Evolutionary conservation across 2,113 vertebrate genomes (phyloP).

Genomic region (Helogale parvula): DNA sequence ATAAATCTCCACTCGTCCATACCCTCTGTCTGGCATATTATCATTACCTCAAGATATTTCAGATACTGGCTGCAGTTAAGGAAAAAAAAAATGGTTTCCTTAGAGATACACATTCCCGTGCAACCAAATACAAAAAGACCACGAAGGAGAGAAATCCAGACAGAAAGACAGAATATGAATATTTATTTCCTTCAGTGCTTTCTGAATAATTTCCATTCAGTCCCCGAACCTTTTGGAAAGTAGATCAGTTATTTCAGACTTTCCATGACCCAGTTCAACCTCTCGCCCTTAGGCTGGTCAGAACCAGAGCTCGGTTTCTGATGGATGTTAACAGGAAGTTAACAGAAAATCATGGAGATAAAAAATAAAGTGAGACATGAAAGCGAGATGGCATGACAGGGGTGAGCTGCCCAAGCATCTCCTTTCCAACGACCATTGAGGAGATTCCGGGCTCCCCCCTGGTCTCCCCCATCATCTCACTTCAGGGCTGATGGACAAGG

Average conservation of each 20-base stretch:
- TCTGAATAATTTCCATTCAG: constrained; percentile 61
- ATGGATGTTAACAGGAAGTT: constrained; percentile 16
- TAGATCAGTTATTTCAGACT: constrained; percentile 29
- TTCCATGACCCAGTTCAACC: constrained; percentile 30
- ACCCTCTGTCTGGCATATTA: constrained; percentile 20
- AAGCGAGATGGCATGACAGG: neutral
- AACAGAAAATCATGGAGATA: neutral
- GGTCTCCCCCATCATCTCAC: neutral
- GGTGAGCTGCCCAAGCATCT: neutral
- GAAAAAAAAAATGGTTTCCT: constrained; percentile 13
- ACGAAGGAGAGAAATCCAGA: constrained; percentile 49
- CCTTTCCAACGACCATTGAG: neutral
- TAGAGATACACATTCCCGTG: constrained; percentile 44
- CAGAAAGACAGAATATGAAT: constrained; percentile 41
- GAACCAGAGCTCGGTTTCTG: constrained; percentile 39
- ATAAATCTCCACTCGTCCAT: constrained; percentile 20
- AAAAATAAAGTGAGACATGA: constrained; percentile 26
- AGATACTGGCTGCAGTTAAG: neutral
- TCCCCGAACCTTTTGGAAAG: constrained; percentile 48
- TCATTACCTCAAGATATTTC: constrained; percentile 65
- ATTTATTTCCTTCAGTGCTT: constrained; percentile 48
- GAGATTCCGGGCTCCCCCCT: neutral
- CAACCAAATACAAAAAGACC: constrained; percentile 51
- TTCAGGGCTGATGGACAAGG: neutral
- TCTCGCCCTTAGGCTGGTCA: neutral